These are phyloP conservation scores for Peromyscus polionotus DNA, from an alignment of 2,113 vertebrate species.

Conservation along the genomic window DNA sequence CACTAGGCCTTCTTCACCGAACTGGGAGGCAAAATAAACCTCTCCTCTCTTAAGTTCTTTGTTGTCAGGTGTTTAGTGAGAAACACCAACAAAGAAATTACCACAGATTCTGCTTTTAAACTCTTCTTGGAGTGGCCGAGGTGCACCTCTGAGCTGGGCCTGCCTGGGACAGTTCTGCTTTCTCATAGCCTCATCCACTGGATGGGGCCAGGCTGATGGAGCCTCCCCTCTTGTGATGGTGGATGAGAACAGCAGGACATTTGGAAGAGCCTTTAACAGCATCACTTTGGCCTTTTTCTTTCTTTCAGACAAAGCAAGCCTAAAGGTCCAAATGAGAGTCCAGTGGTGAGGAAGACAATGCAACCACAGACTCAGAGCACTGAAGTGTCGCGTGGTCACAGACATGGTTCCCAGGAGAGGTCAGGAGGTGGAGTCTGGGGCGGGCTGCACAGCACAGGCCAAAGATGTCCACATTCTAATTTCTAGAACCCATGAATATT, in stretches of 20 bases:
- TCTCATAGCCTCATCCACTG: too few relatives aligned
- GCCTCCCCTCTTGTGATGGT: background rate
- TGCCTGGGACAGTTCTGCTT: background rate
- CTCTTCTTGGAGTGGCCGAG: background rate
- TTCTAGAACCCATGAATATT: background rate
- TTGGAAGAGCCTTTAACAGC: background rate
- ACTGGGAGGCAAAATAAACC: background rate
- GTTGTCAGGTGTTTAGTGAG: background rate
- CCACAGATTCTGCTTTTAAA: background rate
- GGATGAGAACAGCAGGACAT: background rate
- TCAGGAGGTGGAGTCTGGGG: background rate
- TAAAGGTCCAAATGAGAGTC: background rate
- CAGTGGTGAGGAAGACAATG: background rate
- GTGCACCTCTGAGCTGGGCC: background rate
- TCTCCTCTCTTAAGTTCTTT: background rate
- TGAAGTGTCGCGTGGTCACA: background rate
- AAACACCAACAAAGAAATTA: background rate
- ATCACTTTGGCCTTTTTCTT: background rate
- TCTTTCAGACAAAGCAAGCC: background rate
- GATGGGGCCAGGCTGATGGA: background rate
- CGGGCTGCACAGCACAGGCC: background rate
- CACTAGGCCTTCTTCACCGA: background rate
- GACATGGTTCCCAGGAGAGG: background rate
- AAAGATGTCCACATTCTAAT: background rate
- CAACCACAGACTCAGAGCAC: background rate